Evolutionary conservation across 2,113 vertebrate species (phyloP).

Genomic region (Petroica traversi): DNA sequence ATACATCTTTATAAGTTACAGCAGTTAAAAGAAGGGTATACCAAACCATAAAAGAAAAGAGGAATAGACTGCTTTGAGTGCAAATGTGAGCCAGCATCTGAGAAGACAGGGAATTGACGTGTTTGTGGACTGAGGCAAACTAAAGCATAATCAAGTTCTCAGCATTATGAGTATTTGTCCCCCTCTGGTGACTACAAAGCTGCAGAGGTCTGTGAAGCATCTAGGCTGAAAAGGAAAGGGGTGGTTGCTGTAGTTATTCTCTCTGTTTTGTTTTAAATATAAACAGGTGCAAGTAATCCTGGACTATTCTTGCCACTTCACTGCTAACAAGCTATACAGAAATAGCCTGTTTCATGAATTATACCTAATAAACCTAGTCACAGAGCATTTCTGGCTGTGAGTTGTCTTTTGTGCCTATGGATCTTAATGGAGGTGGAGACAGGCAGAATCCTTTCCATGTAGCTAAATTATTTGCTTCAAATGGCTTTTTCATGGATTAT

Average conservation of each 20-base stretch:
- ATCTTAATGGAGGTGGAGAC: not conserved
- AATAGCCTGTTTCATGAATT: not conserved
- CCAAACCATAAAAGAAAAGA: not conserved
- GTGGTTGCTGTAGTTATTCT: not conserved
- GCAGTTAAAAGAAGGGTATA: not conserved
- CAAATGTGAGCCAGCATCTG: not conserved
- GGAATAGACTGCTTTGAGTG: not conserved
- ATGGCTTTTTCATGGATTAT: not conserved
- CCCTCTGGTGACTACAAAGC: constrained; percentile 34
- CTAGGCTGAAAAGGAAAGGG: not conserved
- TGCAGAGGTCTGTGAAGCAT: not conserved
- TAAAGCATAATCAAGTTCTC: not conserved
- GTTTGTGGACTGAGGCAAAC: not conserved
- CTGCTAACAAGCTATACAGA: not conserved
- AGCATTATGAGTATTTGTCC: constrained; percentile 10
- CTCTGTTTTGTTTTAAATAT: not conserved
- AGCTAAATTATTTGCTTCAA: not conserved
- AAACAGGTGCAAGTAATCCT: not conserved
- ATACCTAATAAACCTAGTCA: not conserved
- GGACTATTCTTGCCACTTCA: not conserved
- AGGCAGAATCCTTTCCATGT: not conserved
- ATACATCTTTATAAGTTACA: not conserved
- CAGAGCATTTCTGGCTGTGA: not conserved
- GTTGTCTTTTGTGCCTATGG: not conserved
- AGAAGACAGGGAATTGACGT: not conserved